Evolutionary conservation across 2,113 vertebrate genomes (phyloP).

Genomic region (Ornithorhynchus anatinus): DNA sequence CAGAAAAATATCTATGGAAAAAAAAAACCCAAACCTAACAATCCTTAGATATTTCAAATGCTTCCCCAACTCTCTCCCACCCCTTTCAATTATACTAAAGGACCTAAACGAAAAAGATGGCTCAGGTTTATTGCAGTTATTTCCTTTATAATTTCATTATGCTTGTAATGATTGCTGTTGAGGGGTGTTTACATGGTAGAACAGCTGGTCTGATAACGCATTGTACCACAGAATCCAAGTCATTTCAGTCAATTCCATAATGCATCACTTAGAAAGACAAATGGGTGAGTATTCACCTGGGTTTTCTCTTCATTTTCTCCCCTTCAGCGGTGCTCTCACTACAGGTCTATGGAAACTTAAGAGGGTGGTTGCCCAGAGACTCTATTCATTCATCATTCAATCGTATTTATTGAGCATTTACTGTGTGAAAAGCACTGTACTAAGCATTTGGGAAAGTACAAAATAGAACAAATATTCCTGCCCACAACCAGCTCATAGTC

Average conservation of each 20-base stretch:
- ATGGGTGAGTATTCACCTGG: not conserved
- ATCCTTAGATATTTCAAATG: slow-evolving; percentile 11
- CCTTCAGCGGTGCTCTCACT: not conserved
- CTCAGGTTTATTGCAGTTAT: not conserved
- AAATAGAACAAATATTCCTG: too few relatives aligned
- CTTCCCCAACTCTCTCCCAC: slow-evolving; percentile 43
- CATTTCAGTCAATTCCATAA: slow-evolving; percentile 3
- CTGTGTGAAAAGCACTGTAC: not conserved
- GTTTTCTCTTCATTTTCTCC: not conserved
- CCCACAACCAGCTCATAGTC: too few relatives aligned
- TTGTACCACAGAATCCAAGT: not conserved
- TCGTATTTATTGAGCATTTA: not conserved
- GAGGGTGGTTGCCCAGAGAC: not conserved
- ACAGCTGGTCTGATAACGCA: slow-evolving; percentile 16
- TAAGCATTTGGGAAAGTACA: too few relatives aligned
- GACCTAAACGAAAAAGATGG: slow-evolving; percentile 32
- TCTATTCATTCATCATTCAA: too few relatives aligned
- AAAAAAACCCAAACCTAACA: too few relatives aligned
- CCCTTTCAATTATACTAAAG: slow-evolving; percentile 30
- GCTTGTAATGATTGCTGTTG: not conserved
- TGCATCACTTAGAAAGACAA: not conserved
- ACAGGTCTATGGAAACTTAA: not conserved
- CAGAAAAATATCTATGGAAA: slow-evolving; percentile 34
- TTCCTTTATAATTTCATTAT: slow-evolving; percentile 4
- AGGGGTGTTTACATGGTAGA: not conserved